A percentile compares a stretch with the other conserved stretches of the same genome.
phyloP scores from a whole-genome alignment of 2,888 invertebrate species.

The Muscina levida region DNA sequence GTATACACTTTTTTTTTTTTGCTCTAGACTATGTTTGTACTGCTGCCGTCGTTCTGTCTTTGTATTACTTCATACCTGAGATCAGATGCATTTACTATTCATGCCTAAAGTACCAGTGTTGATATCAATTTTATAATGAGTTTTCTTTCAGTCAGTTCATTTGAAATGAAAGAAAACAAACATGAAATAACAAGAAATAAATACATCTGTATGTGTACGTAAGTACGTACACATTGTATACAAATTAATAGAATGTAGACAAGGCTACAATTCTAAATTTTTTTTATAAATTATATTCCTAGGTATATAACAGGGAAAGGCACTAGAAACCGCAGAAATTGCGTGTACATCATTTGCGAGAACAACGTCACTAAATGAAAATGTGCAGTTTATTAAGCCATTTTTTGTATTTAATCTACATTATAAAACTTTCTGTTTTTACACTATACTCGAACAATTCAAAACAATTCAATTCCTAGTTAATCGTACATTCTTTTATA shows the following conservation, averaged over 20 bases:
- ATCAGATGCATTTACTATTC: constrained; percentile 57
- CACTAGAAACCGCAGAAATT: too few species aligned
- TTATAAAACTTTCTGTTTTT: too few species aligned
- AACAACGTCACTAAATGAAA: too few species aligned
- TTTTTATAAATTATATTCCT: too few species aligned
- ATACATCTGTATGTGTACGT: background rate
- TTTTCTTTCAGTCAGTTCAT: constrained; percentile 64
- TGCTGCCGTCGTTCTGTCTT: constrained; percentile 3
- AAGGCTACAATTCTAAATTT: background rate
- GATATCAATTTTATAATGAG: constrained; percentile 65
- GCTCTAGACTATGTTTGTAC: constrained; percentile 32
- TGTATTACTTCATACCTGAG: constrained; percentile 3
- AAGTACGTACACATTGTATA: too few species aligned
- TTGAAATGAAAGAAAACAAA: constrained; percentile 59
- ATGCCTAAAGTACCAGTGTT: constrained; percentile 61
- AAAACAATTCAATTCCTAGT: too few species aligned
- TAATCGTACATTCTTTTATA: too few species aligned
- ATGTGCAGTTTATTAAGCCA: too few species aligned
- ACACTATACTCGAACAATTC: too few species aligned
- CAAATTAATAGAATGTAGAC: background rate
- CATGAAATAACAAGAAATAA: constrained; percentile 23
- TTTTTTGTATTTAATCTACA: too few species aligned
- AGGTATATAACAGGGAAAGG: too few species aligned
- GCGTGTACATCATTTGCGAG: too few species aligned
- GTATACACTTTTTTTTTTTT: constrained; percentile 18